Evolutionary conservation across 2,888 invertebrate genomes (phyloP).

Genomic region (Limnephilus lunatus): DNA sequence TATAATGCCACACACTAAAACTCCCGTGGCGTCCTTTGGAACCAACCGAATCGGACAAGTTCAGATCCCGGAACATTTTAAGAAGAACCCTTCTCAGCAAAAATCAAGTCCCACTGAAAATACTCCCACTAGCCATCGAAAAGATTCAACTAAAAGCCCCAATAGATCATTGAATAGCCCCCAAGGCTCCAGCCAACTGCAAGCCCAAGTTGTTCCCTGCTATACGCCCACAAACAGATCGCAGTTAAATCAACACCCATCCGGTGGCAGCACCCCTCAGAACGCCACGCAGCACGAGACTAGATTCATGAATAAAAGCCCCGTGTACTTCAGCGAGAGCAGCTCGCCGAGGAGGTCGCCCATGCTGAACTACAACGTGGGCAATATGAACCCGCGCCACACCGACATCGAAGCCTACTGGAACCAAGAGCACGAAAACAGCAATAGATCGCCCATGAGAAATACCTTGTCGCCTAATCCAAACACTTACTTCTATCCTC

Average conservation of each 20-base stretch:
- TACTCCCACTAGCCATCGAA: constrained; percentile 45
- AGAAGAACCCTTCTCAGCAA: constrained; percentile 54
- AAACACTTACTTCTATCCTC: constrained; percentile 65
- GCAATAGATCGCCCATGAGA: constrained; percentile 71
- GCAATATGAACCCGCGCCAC: constrained; percentile 77
- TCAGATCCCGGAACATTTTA: constrained; percentile 65
- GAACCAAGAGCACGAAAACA: constrained; percentile 70
- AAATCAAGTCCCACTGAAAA: constrained; percentile 54
- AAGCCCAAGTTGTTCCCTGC: constrained; percentile 42
- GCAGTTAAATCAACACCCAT: constrained; percentile 66
- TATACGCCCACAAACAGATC: constrained; percentile 54
- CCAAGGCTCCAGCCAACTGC: constrained; percentile 45
- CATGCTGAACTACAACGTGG: constrained; percentile 75
- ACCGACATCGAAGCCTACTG: constrained; percentile 74
- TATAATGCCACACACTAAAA: constrained; percentile 60
- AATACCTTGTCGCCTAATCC: constrained; percentile 68
- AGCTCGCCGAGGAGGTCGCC: constrained; percentile 75
- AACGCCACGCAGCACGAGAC: constrained; percentile 71
- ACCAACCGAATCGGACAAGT: constrained; percentile 63
- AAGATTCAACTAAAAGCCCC: constrained; percentile 50
- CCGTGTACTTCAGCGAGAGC: constrained; percentile 74
- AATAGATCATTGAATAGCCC: constrained; percentile 55
- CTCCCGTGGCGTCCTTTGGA: constrained; percentile 45
- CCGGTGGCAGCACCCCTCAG: constrained; percentile 71
- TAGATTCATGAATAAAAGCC: constrained; percentile 71